Evolutionary conservation across 1,140 invertebrate species (phyloP).

Genomic region (Drosophila pseudoananassae): DNA sequence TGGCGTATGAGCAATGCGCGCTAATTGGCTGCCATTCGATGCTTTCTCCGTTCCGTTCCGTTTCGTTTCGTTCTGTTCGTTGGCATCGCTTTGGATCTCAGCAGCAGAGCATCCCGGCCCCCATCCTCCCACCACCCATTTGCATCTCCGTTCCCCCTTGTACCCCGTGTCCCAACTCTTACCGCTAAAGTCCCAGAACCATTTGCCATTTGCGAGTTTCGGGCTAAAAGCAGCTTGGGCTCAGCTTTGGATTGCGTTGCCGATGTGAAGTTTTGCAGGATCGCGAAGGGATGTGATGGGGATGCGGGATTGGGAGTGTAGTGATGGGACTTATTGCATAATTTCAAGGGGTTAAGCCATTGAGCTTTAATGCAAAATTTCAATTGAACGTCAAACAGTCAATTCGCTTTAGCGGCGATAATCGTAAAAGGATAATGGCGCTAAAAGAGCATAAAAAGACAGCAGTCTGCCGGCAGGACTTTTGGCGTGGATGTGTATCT

Average conservation of each 20-base stretch:
- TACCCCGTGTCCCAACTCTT: not conserved
- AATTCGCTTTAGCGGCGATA: constrained; percentile 81
- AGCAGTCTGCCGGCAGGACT: constrained; percentile 20
- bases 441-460: constrained; percentile 81
- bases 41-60: constrained; percentile 50
- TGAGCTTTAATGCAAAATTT: constrained; percentile 83
- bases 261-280: constrained; percentile 25
- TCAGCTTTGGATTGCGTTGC: constrained; percentile 37
- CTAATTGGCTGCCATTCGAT: constrained; percentile 76
- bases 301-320: not conserved
- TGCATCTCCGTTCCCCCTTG: too few relatives aligned
- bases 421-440: constrained; percentile 82
- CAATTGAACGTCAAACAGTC: constrained; percentile 83
- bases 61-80: constrained; percentile 23
- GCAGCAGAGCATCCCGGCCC: constrained; percentile 23
- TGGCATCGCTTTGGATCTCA: constrained; percentile 48
- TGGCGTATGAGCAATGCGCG: constrained; percentile 81
- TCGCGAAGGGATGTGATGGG: not conserved
- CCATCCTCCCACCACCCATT: not conserved
- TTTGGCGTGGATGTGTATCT: not conserved
- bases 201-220: constrained; percentile 42
- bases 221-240: constrained; percentile 56
- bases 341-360: constrained; percentile 82
- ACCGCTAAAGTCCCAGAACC: constrained; percentile 27
- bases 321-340: constrained; percentile 66